Evolutionary conservation across 1,140 invertebrate species (phyloP).

Genomic region (Onthophagus taurus): DNA sequence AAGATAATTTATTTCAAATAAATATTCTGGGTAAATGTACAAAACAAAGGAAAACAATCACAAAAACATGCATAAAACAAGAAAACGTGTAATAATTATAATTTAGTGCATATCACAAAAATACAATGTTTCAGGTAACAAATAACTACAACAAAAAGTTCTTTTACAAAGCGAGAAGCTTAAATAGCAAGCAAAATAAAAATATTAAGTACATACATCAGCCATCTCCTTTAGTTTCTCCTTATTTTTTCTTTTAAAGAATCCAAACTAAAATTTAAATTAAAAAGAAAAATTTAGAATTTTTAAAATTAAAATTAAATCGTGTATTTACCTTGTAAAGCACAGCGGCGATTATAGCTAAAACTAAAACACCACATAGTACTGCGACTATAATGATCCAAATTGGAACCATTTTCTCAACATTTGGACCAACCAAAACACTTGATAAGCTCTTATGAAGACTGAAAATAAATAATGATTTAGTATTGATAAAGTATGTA

Average conservation of each 20-base stretch:
- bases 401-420: conserved; percentile 22
- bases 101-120: no score
- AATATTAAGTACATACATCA: conserved; percentile 3
- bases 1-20: no score
- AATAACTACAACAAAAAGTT: no score
- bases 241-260: conserved; percentile 13
- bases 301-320: conserved; percentile 3
- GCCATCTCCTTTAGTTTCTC: conserved; percentile 8
- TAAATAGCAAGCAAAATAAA: no score
- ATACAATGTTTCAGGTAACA: no score
- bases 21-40: no score
- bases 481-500: no score
- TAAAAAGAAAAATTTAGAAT: conserved; percentile 7
- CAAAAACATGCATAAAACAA: no score
- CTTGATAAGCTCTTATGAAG: conserved; percentile 30
- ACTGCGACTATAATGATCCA: conserved; percentile 39
- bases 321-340: conserved; percentile 31
- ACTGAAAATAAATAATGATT: no score
- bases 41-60: no score
- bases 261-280: conserved; percentile 13
- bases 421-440: conserved; percentile 31
- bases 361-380: conserved; percentile 33
- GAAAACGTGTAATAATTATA: no score
- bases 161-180: no score
- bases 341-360: conserved; percentile 30